These are phyloP conservation scores for Rotaria magnacalcarata DNA, from an alignment of 2,888 invertebrate genomes.

Conservation along the genomic window DNA sequence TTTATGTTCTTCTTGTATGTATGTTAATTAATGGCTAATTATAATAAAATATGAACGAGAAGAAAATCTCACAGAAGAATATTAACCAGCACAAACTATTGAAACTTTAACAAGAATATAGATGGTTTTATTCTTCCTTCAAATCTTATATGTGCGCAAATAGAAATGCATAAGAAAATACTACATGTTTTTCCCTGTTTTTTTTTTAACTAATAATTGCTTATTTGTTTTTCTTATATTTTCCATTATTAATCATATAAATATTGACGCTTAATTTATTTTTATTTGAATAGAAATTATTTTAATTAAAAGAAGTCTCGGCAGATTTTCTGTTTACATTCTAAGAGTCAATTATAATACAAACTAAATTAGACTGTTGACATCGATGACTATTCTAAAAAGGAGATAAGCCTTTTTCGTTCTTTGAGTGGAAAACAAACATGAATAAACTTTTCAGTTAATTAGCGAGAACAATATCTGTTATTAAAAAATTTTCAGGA, in stretches of 20 bases:
- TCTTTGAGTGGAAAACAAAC: not conserved
- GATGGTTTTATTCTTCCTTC: too few relatives aligned
- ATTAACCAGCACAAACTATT: not conserved
- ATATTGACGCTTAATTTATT: not conserved
- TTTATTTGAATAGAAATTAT: not conserved
- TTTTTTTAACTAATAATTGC: not conserved
- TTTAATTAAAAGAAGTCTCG: too few relatives aligned
- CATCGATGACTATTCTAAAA: not conserved
- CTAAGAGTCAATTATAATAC: too few relatives aligned
- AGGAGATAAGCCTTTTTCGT: not conserved
- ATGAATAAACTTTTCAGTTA: not conserved
- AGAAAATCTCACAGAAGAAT: not conserved
- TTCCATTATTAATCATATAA: not conserved
- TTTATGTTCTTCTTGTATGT: not conserved
- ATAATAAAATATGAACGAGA: not conserved
- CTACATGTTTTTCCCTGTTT: not conserved
- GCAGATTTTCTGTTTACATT: too few relatives aligned
- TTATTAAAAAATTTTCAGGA: not conserved
- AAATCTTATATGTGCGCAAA: not conserved
- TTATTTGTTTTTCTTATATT: not conserved
- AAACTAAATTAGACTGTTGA: not conserved
- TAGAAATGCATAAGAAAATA: not conserved
- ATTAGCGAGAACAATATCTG: not conserved
- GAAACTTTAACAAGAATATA: too few relatives aligned
- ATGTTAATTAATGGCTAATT: not conserved